Base-by-base conservation (phyloP, 2,888 invertebrate species). In the Toxonevra muliebris region DNA sequence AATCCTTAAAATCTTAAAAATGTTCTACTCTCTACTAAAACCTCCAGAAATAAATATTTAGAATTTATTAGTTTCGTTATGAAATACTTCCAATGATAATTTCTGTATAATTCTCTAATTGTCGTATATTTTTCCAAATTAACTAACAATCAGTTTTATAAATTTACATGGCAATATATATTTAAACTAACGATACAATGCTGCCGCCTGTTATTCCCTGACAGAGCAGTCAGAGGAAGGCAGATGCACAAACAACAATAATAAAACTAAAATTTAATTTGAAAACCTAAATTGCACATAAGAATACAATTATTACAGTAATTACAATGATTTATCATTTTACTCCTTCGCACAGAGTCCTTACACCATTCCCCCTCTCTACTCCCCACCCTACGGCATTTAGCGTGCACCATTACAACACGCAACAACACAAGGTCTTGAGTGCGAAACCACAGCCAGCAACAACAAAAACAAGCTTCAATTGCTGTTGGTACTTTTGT, bases 311-410 rank as follows among this genome's bases (percentile, higher is more conserved):
- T 69, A 75, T 72, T 71, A 62, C 63, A 65, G 74, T 70, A 71
- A 73, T 73, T 75, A 73, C 66, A 71, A 69, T 69, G 69, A 73
- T 72, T 73, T 75, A 73, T 68, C 65, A 63, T 61, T 59, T 55
- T 66, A 53, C 65, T 45, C 41, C 42, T 45, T 19, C 45, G 43
- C 17, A 19, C 17, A 48, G 60, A 17, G 61, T 53, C 61, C 61
- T 41, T 63, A 2, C 55, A 62, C n/a, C 59, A 63, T 59, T 53
- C 59, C 53, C 15, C 7, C 43, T 4, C n/a, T 13, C 52, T 54
- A n/a, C 50, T n/a, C 9, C n/a, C 40, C 53, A 40, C 48, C 13
- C 58, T 11, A 50, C 19, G 13, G n/a, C 15, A 48, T 5, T 13
- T 11, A n/a, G 5, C 48, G n/a, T n/a, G n/a, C n/a, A n/a, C n/a